Evolutionary conservation across 2,888 invertebrate genomes (phyloP).

Genomic region (Abrostola triplasia): DNA sequence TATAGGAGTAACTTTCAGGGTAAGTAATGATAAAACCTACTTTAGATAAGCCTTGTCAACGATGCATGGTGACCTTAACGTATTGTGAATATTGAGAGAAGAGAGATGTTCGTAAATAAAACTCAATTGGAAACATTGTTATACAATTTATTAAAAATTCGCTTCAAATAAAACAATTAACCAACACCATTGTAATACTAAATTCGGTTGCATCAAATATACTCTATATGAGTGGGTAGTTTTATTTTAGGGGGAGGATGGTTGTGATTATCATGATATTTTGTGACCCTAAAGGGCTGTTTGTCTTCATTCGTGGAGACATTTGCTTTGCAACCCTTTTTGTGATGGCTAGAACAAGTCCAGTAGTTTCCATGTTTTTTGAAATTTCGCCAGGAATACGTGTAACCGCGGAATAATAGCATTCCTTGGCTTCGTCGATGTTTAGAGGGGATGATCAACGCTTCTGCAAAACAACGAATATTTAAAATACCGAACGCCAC

Average conservation of each 20-base stretch:
- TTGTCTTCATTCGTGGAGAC: constrained; percentile 66
- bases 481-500: constrained; percentile 5
- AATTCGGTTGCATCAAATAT: constrained; percentile 41
- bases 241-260: constrained; percentile 66
- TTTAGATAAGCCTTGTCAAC: too few species aligned
- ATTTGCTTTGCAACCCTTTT: constrained; percentile 76
- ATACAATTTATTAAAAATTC: constrained; percentile 34
- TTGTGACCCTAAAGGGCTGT: constrained; percentile 62
- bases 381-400: constrained; percentile 72
- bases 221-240: constrained; percentile 57
- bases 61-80: too few species aligned
- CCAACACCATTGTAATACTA: constrained; percentile 29
- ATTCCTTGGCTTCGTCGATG: constrained; percentile 66
- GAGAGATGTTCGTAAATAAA: constrained; percentile 27
- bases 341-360: constrained; percentile 79
- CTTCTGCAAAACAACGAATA: constrained; percentile 63
- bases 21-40: too few species aligned
- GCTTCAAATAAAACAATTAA: constrained; percentile 8
- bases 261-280: constrained; percentile 63
- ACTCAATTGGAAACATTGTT: constrained; percentile 21
- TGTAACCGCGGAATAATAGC: constrained; percentile 70
- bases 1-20: too few species aligned
- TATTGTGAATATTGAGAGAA: neutral
- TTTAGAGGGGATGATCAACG: constrained; percentile 71
- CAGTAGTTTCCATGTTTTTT: constrained; percentile 72